Evolutionary conservation across 2,888 invertebrate genomes (phyloP), one percentile per base, ranked within the genome.

Genomic region (Plebejus anna): DNA sequence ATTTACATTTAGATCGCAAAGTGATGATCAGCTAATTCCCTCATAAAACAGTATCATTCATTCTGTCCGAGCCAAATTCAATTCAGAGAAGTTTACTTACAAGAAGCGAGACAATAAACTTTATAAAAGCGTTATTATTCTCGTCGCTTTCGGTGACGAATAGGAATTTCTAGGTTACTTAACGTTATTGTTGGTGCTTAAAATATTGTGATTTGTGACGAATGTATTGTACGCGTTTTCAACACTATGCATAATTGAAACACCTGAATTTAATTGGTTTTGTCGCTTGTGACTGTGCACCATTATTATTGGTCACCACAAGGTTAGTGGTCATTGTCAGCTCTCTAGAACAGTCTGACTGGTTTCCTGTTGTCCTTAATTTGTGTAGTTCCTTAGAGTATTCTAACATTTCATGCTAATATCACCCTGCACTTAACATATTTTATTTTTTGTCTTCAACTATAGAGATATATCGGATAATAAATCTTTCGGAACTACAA

Each of bases 191-290:
- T 11, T 32, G 55, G 4, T 32, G 6, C 51, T 73, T 7, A 72
- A 72, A 55, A 28, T 55, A 55, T 55, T 55, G 51, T 55, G 55
- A 55, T 47, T 55, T 73, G 73, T 73, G 73, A 73, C 73, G 32
- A 73, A 73, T 32, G 47, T 55, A 55, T 73, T 73, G 55, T 73
- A 13, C 32, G 32, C 66, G 66, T 36, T 66, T 66, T 16, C 66
- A 22, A 66, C 36, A 32, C 55, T 73, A 32, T 73, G 51, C 16
- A 73, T 55, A 73, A 73, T 73, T 55, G 73, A 73, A 73, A 73
- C 73, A 73, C 73, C 73, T 73, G 51, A 55, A 72, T 72, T 28
- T 73, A 73, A 73, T 73, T 73, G 55, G 73, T 28, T 73, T 73
- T 73, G 73, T 51, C 73, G 73, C 16, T 51, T 13, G 55, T 73